Percentiles rank a stretch among this genome's conserved stretches.
phyloP scores from a whole-genome alignment of 2,113 vertebrate species.

The Beaufortia kweichowensis region DNA sequence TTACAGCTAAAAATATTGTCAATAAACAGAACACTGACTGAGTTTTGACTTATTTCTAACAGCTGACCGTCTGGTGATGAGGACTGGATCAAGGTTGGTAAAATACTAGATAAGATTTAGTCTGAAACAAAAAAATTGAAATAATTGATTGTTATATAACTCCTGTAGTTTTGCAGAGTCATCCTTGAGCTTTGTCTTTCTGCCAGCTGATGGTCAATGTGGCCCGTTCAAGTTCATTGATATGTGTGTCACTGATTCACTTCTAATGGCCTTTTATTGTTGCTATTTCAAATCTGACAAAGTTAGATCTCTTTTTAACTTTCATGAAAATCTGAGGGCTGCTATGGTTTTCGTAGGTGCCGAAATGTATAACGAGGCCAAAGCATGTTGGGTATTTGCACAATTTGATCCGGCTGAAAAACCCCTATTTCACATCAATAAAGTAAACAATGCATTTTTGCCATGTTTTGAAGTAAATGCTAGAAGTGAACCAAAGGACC shows the following conservation, averaged over 20 bases:
- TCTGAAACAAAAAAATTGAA: no score
- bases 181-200: neutral
- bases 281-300: neutral
- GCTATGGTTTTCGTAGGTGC: neutral
- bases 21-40: neutral
- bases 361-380: neutral
- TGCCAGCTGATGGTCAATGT: neutral
- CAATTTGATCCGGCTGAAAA: neutral
- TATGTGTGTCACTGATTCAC: conserved; percentile 12
- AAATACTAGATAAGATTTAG: no score
- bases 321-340: neutral
- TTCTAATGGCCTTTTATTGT: neutral
- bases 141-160: no score
- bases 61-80: neutral
- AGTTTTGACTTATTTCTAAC: neutral
- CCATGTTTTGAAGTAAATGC: neutral
- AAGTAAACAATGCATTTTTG: no score
- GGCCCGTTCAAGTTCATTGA: neutral
- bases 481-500: conserved; percentile 3
- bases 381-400: conserved; percentile 2
- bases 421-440: neutral
- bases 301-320: conserved; percentile 3
- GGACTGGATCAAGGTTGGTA: neutral
- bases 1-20: no score
- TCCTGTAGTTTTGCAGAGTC: neutral